Percentiles rank a stretch among this genome's conserved stretches.
These are phyloP conservation scores for Gadus chalcogrammus DNA, from an alignment of 2,113 vertebrate species.

Conservation along the genomic window DNA sequence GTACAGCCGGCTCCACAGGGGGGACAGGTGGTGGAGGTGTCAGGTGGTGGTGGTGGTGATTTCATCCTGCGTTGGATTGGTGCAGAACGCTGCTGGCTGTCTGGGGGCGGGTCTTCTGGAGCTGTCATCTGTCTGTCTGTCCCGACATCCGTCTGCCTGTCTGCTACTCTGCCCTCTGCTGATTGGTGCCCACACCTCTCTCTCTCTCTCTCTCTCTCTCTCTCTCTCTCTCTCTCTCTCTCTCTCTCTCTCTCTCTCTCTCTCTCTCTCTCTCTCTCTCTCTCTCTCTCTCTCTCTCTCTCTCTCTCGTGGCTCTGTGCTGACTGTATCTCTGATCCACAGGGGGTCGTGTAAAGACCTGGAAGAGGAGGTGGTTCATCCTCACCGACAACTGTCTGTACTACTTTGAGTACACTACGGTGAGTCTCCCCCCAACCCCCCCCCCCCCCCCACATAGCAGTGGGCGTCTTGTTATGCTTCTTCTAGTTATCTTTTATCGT, in stretches of 20 bases:
- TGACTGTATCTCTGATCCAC: conserved; percentile 53
- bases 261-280: too few relatives aligned
- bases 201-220: too few relatives aligned
- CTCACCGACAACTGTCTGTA: conserved; percentile 98
- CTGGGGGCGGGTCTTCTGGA: conserved; percentile 36
- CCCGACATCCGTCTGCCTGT: conserved; percentile 69
- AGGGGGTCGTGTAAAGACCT: conserved; percentile 98
- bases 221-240: too few relatives aligned
- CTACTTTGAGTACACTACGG: conserved; percentile 98
- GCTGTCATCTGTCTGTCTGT: conserved; percentile 65
- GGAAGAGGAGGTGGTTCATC: conserved; percentile 98
- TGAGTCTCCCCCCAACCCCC: conserved; percentile 69
- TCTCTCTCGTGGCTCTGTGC: conserved; percentile 33
- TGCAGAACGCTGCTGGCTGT: conserved; percentile 9
- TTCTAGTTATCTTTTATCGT: not conserved
- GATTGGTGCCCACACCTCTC: conserved; percentile 30
- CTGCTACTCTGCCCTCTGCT: conserved; percentile 61
- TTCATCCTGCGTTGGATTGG: conserved; percentile 21
- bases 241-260: too few relatives aligned
- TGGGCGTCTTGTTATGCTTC: not conserved
- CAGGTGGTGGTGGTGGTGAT: conserved; percentile 4
- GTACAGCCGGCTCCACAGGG: too few relatives aligned
- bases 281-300: too few relatives aligned
- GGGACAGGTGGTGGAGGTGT: too few relatives aligned
- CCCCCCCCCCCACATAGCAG: too few relatives aligned